These are phyloP conservation scores for Eupithecia insigniata DNA, from an alignment of 2,888 invertebrate species.

Conservation along the genomic window DNA sequence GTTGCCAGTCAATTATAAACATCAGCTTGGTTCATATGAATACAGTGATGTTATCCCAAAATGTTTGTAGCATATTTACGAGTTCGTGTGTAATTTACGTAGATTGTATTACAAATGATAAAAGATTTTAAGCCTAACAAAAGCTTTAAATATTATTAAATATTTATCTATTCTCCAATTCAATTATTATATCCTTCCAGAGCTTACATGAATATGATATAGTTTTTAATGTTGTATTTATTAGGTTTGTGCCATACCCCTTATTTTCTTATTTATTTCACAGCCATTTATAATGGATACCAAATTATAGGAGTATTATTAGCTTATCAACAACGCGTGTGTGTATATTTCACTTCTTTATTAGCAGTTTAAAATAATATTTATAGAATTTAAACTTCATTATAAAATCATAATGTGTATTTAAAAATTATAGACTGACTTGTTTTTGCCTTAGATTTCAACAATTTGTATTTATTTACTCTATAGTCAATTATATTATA, in stretches of 20 bases:
- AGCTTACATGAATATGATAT: conserved; percentile 23
- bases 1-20: conserved; percentile 1
- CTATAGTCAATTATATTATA: conserved; percentile 48
- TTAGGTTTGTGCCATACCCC: conserved; percentile 31
- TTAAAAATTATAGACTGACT: conserved; percentile 59
- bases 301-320: conserved; percentile 21
- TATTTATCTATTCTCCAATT: conserved; percentile 19
- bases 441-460: conserved; percentile 55
- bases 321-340: conserved; percentile 9
- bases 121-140: conserved; percentile 29
- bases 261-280: conserved; percentile 6
- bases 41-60: not conserved
- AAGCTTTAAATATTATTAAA: conserved; percentile 31
- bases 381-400: not conserved
- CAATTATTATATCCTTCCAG: conserved; percentile 25
- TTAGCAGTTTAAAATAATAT: not conserved
- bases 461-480: conserved; percentile 38
- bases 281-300: conserved; percentile 22
- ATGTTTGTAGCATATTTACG: not conserved
- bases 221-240: conserved; percentile 14
- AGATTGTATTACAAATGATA: conserved; percentile 26
- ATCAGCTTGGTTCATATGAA: not conserved
- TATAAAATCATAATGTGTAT: conserved; percentile 12
- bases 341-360: not conserved
- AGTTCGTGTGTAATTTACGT: not conserved